Conservation (phyloP, 1,140 invertebrate species). For the Drosophila yakuba region DNA sequence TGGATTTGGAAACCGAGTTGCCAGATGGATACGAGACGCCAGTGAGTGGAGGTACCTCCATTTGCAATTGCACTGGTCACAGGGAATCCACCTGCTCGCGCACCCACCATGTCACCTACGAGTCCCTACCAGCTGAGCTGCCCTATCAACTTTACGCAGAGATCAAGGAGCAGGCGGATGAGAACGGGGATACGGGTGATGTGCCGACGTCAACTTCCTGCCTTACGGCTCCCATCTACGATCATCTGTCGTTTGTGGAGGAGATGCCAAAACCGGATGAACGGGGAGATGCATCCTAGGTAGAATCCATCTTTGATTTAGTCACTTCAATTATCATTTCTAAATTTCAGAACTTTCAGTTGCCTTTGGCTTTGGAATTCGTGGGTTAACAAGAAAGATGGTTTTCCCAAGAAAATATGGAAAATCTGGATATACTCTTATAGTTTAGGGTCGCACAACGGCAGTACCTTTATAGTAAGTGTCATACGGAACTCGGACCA, state of each 20-base stretch:
- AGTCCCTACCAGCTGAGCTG: constrained; percentile 55
- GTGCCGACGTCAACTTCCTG: not conserved
- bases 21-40: constrained; percentile 78
- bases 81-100: constrained; percentile 56
- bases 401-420: too few species aligned
- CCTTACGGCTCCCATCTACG: constrained; percentile 63
- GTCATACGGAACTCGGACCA: not conserved
- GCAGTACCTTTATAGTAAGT: not conserved
- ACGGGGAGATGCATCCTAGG: constrained; percentile 12
- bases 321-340: not conserved
- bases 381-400: too few species aligned
- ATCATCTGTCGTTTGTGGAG: constrained; percentile 58
- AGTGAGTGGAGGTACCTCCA: constrained; percentile 59
- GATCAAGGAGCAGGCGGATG: constrained; percentile 57
- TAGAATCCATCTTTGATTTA: too few species aligned
- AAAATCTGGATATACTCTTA: not conserved
- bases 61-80: constrained; percentile 67
- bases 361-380: too few species aligned
- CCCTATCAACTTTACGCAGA: constrained; percentile 75
- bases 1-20: constrained; percentile 31
- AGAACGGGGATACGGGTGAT: not conserved
- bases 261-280: constrained; percentile 30
- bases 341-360: too few species aligned
- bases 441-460: not conserved
- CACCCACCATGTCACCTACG: constrained; percentile 75